Evolutionary conservation across 2,888 invertebrate species (phyloP), one percentile per base, ranked within the genome.

Genomic region (Tromatobia lineatoria): DNA sequence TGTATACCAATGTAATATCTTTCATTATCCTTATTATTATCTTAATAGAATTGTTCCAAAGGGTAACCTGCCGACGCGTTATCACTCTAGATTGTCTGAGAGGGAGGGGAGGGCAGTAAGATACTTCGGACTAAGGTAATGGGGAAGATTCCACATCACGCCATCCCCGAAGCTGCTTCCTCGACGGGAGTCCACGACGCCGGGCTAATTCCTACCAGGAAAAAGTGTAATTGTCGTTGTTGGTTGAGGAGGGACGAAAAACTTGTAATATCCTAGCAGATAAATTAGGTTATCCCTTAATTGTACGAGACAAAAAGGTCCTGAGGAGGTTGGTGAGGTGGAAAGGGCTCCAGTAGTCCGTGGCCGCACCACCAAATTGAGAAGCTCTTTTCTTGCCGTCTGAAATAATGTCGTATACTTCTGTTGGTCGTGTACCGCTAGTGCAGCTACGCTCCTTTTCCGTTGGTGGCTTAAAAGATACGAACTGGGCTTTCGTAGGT

Each of bases 201-300:
- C 57, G 81, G 59, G 69, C 85, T 85, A 86, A 86, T 86, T 83
- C 80, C 73, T 50, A 66, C 64, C 74, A 66, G 83, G 83, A 86
- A 86, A 85, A 82, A 83, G 29, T 79, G 70, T 77, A 86, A 86
- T 86, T 83, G 86, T 85, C 82, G 73, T 52, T 75, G 79, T 79
- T 73, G 71, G 85, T 67, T 69, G 76, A 77, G 69, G 71, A 42
- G 66, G 79, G 82, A 76, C 69, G 18, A 86, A 87, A 83, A 87
- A 82, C 80, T 87, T 82, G 86, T 87, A 86, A 86, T 87, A 85
- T 85, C 87, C 86, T 77, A 69, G 83, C 85, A 80, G 80, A 83
- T 87, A 87, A 87, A 87, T 87, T 86, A 80, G 86, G 74, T 85
- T 87, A 86, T 87, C 86, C 38, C 64, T 85, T 87, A 86, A 87